Base-by-base conservation (phyloP, 2,113 vertebrate species). In the Chlamydotis undulata region DNA sequence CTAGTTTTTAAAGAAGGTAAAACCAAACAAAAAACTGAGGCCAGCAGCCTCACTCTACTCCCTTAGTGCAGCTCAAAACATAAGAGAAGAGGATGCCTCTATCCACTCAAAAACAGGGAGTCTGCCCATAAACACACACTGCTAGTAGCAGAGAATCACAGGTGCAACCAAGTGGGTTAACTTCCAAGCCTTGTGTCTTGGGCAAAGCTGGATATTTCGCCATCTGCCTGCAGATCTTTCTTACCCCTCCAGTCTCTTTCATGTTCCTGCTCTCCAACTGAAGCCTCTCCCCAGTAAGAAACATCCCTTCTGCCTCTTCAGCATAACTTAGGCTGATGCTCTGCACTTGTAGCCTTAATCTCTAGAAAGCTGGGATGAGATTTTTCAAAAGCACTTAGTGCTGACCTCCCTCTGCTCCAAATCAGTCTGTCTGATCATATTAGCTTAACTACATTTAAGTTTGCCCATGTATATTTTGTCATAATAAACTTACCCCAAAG, bases 371-470 rank as follows among this genome's bases (percentile, higher is more conserved):
- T 41, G 33, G 80, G 80, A 93, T 87, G 74, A 95, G 91, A 93
- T 80, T 94, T 96, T 96, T 95, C 95, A 90, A 69, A 95, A 96
- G 86, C 70, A 94, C 83, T 94, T 49, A 91, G 55, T 82, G 87
- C 65, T 94, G 94, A 96, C 95, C 96, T 94, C 79, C 74, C 94
- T 89, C 87, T 91, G 92, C 83, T 96, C 95, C 94, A 96, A 87
- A 96, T 95, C 90, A 96, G 90, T 95, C 92, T 95, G 77, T 95
- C 92, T 95, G 77, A 91, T 85, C 87, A 85, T 82, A 97, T 96
- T 95, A 96, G 74, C 77, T 94, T 92, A 89, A 95, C 73, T 79
- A 60, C 55, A 84, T 84, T 91, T 96, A 94, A 90, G 68, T 93
- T 78, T 59, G 83, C 33, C 64, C 64, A 64, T 65, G 76, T 95